phyloP scores from a whole-genome alignment of 2,888 invertebrate genomes.

The Himalopsyche japonica region DNA sequence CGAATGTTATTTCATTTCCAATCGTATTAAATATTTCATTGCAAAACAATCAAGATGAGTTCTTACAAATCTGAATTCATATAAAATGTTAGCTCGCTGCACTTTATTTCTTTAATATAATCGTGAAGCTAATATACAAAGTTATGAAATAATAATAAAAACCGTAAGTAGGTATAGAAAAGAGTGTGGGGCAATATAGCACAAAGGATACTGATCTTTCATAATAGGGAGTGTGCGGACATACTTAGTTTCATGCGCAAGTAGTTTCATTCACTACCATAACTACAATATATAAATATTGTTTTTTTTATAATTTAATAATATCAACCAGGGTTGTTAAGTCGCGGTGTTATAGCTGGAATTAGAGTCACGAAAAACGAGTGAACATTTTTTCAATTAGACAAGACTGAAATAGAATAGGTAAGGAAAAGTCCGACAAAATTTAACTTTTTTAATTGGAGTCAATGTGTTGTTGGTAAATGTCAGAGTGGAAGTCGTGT shows the following conservation, averaged over 20 bases:
- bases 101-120: not conserved
- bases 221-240: constrained; percentile 23
- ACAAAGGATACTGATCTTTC: constrained; percentile 21
- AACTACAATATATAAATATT: not conserved
- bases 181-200: constrained; percentile 27
- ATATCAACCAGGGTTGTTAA: too few species aligned
- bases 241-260: constrained; percentile 16
- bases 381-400: too few species aligned
- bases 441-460: too few species aligned
- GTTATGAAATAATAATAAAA: constrained; percentile 16
- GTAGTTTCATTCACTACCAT: not conserved
- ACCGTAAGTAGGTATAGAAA: not conserved
- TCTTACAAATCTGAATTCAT: not conserved
- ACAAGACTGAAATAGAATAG: too few species aligned
- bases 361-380: too few species aligned
- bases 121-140: not conserved
- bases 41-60: not conserved
- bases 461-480: too few species aligned
- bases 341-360: too few species aligned
- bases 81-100: not conserved
- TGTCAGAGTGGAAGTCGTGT: too few species aligned
- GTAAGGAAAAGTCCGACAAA: too few species aligned
- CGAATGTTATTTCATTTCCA: too few species aligned
- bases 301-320: too few species aligned
- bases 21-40: not conserved